Evolutionary conservation across 2,888 invertebrate species (phyloP), one percentile per base, ranked within the genome.

Genomic region (Hedya salicella): DNA sequence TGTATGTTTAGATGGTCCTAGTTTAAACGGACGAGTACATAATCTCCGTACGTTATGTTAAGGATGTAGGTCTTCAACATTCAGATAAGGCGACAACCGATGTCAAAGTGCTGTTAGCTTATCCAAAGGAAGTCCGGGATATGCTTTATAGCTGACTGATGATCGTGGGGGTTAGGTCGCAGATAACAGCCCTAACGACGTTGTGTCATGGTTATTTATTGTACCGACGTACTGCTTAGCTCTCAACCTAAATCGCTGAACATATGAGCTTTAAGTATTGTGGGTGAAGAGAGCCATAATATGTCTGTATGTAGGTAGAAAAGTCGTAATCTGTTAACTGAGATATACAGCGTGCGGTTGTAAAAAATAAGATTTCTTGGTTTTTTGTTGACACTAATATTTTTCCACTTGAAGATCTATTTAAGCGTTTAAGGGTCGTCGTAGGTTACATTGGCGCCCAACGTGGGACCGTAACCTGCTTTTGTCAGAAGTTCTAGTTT

Each of bases 101-200:
- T 9, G 40, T 54, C 25, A 16, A 40, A 54, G 54, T 36, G 36
- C 36, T 14, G 54, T 40, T 40, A 44, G 56, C 56, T 56, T 56
- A 56, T 56, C 56, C 56, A 44, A 14, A 21, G 56, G 56, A 44
- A 9, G 40, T 56, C 56, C 56, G 56, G 14, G 16, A 17, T 30
- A 9, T 30, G 49, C 49, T 56, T 56, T 56, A 56, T 56, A 40
- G 25, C 42, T 56, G 56, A 56, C 42, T 56, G 56, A 56, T 56
- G 56, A 42, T 54, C 54, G n/a, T n/a, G 16, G 42, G 54, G 39
- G 54, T 40, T 39, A 16, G 16, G 30, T 6, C 44, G 16, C 25
- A 11, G 30, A 16, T 19, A 19, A 53, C 36, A 25, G n/a, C n/a
- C n/a, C 36, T 53, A 39, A 53, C 36, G 17, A 2, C 5, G n/a